Evolutionary conservation across 2,113 vertebrate genomes (phyloP).

Genomic region (Vanacampus margaritifer): DNA sequence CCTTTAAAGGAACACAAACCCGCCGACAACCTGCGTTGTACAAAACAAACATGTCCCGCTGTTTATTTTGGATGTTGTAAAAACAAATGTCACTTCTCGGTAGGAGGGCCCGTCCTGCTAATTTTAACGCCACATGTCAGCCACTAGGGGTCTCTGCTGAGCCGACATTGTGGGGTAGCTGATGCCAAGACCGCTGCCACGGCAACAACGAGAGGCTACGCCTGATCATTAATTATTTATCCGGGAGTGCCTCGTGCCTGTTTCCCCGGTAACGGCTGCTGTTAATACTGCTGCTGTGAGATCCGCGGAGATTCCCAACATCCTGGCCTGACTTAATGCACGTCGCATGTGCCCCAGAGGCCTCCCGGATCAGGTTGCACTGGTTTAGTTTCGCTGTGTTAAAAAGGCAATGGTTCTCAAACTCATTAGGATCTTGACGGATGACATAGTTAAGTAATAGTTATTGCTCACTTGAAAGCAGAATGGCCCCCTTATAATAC

Average conservation of each 20-base stretch:
- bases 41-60: conserved; percentile 17
- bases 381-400: conserved; percentile 4
- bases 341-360: conserved; percentile 26
- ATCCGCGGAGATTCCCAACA: conserved; percentile 61
- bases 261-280: conserved; percentile 54
- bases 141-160: conserved; percentile 64
- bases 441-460: no score
- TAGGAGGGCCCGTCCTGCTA: conserved; percentile 18
- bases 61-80: background rate
- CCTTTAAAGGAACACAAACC: conserved; percentile 55
- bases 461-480: no score
- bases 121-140: conserved; percentile 4
- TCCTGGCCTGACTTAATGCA: conserved; percentile 22
- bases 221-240: conserved; percentile 61
- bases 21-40: conserved; percentile 28
- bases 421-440: no score
- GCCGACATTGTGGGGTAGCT: conserved; percentile 11
- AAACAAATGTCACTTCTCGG: conserved; percentile 12
- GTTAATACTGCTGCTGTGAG: conserved; percentile 48
- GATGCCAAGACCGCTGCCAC: conserved; percentile 48
- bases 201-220: conserved; percentile 48
- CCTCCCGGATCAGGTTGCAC: conserved; percentile 35
- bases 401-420: no score
- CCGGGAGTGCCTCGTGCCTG: conserved; percentile 54
- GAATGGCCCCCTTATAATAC: no score